Conservation (phyloP, 1,140 invertebrate genomes). For the Maconellicoccus hirsutus region DNA sequence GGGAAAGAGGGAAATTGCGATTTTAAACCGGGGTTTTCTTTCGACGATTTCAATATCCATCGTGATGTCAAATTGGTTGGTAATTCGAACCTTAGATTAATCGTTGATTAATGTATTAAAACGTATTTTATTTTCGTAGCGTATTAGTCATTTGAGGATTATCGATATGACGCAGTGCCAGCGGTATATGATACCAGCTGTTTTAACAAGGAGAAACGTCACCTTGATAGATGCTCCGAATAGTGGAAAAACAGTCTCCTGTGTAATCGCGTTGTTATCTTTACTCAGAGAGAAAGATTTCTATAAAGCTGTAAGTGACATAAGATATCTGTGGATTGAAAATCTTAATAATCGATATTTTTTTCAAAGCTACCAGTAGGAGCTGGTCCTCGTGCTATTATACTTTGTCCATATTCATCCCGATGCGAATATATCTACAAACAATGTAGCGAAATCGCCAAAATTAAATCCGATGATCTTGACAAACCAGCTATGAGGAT, state of each 20-base stretch:
- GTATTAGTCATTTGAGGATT: not conserved
- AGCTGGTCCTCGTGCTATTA: not conserved
- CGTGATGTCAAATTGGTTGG: too few species aligned
- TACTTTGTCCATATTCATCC: not conserved
- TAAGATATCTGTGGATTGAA: too few species aligned
- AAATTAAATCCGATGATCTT: not conserved
- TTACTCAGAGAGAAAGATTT: not conserved
- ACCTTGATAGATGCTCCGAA: not conserved
- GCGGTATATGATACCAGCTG: not conserved
- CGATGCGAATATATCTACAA: not conserved
- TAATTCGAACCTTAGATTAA: too few species aligned
- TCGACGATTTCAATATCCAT: not conserved
- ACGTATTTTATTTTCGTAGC: not conserved
- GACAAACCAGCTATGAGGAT: not conserved
- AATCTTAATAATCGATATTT: not conserved
- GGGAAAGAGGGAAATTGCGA: not conserved
- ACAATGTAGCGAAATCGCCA: not conserved
- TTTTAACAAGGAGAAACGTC: not conserved
- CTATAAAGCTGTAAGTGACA: not conserved
- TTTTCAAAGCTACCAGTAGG: not conserved
- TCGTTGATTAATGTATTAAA: too few species aligned
- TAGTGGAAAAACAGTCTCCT: not conserved
- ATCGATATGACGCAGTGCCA: not conserved
- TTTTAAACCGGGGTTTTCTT: not conserved
- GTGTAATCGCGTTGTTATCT: not conserved